These are phyloP conservation scores for Epistrophe eligans DNA, from an alignment of 2,888 invertebrate genomes.

Conservation along the genomic window DNA sequence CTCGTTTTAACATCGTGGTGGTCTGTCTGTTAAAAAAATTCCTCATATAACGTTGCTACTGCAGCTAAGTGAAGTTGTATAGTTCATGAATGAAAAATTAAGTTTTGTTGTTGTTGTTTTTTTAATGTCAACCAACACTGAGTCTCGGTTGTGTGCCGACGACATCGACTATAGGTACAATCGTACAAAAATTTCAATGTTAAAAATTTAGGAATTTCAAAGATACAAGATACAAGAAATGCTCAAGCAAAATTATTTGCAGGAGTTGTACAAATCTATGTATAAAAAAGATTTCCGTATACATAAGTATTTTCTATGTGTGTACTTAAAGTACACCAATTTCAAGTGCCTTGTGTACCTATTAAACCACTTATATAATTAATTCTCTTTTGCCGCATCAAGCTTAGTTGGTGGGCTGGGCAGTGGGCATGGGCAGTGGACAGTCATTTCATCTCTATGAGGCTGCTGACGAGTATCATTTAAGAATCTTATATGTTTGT, in stretches of 20 bases:
- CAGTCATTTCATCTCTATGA: too few species aligned
- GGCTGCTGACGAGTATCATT: too few species aligned
- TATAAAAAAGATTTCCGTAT: slow-evolving; percentile 39
- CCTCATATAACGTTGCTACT: slow-evolving; percentile 40
- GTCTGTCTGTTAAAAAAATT: slow-evolving; percentile 73
- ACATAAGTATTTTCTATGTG: not conserved
- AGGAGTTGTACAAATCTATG: not conserved
- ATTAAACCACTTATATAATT: slow-evolving; percentile 55
- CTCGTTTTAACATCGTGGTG: slow-evolving; percentile 56
- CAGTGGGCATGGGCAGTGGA: too few species aligned
- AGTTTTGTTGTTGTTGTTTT: slow-evolving; percentile 38
- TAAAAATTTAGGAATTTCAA: slow-evolving; percentile 69
- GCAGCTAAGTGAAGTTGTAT: slow-evolving; percentile 47
- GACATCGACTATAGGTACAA: slow-evolving; percentile 10
- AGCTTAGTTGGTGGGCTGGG: slow-evolving; percentile 48
- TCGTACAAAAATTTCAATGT: slow-evolving; percentile 55
- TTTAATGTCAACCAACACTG: not conserved
- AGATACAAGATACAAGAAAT: slow-evolving; percentile 74
- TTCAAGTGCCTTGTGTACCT: slow-evolving; percentile 69
- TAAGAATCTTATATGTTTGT: too few species aligned
- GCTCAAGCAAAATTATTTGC: slow-evolving; percentile 61
- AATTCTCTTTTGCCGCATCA: slow-evolving; percentile 26
- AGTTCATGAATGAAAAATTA: slow-evolving; percentile 73
- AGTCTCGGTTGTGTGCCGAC: slow-evolving; percentile 19
- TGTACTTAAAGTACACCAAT: slow-evolving; percentile 66